Evolutionary conservation across 2,888 invertebrate genomes (phyloP), one percentile per base, ranked within the genome.

Genomic region (Dorcus parallelipipedus): DNA sequence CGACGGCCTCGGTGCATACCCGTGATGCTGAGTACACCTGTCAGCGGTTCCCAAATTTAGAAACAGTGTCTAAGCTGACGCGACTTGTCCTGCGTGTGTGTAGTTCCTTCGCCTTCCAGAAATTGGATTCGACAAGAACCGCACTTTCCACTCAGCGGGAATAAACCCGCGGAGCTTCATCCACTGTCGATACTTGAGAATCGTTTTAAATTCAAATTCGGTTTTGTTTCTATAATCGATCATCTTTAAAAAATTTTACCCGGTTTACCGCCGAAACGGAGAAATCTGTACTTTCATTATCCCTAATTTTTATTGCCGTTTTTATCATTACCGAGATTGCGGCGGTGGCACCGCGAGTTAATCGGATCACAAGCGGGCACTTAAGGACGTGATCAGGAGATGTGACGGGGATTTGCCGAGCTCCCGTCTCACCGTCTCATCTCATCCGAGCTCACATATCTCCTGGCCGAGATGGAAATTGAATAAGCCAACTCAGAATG

Each of bases 241-340:
- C 82, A 84, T 83, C 83, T 82, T 80, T 80, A 80, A 81, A 82
- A 84, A 84, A 84, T 84, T 85, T 84, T 82, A 83, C 84, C 83
- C 83, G 26, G 26, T 33, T 33, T 4, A 33, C 3, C 26, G 26
- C 14, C 23, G 9, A 45, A 23, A 58, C 54, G 52, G 43, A 49
- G 56, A 61, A 65, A 63, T 65, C 63, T 69, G 65, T 64, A 66
- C 65, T 67, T 70, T 68, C 75, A 76, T 77, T 77, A 76, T 77
- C 76, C 77, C 73, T 77, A 78, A 78, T 78, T 78, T 78, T 78
- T 77, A 78, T 78, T 77, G 76, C 76, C 75, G 76, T 78, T 78
- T 77, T 77, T 77, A 77, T 78, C 77, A 78, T 78, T 77, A 77
- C 76, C 65, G 73, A 78, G 78, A 78, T 78, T 77, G 77, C 75